Evolutionary conservation across 1,140 invertebrate species (phyloP).

Genomic region (Lepidurus arcticus): DNA sequence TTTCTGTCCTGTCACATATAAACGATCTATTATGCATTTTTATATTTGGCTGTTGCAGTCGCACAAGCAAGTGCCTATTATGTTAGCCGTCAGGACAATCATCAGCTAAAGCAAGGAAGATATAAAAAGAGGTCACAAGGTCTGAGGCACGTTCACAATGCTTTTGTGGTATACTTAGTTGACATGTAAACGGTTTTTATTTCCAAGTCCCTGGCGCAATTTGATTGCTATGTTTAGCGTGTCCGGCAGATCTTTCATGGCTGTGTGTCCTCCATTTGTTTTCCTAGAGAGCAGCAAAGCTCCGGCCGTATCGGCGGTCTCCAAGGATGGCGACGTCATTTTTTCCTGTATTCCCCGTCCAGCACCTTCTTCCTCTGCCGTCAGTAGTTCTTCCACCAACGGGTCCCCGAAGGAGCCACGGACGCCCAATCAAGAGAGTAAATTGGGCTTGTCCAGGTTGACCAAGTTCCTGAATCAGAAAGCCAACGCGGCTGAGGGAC

Average conservation of each 20-base stretch:
- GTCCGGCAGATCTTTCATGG: background rate
- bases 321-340: constrained; percentile 13
- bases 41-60: background rate
- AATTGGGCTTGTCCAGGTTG: constrained; percentile 21
- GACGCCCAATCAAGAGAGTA: constrained; percentile 14
- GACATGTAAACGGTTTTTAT: background rate
- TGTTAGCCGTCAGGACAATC: background rate
- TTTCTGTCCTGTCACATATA: background rate
- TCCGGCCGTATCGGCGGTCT: background rate
- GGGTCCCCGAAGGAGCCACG: constrained; percentile 16
- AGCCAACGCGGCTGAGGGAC: background rate
- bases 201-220: background rate
- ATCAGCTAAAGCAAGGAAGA: background rate
- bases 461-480: constrained; percentile 19
- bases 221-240: background rate
- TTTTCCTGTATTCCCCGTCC: constrained; percentile 18
- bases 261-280: background rate
- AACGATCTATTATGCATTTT: constrained; percentile 2
- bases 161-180: background rate
- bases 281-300: background rate
- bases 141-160: background rate
- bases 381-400: background rate
- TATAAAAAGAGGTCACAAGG: background rate
- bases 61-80: background rate
- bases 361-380: background rate